Evolutionary conservation across 2,113 vertebrate species (phyloP), one percentile per base, ranked within the genome.

Genomic region (Girardinichthys multiradiatus): DNA sequence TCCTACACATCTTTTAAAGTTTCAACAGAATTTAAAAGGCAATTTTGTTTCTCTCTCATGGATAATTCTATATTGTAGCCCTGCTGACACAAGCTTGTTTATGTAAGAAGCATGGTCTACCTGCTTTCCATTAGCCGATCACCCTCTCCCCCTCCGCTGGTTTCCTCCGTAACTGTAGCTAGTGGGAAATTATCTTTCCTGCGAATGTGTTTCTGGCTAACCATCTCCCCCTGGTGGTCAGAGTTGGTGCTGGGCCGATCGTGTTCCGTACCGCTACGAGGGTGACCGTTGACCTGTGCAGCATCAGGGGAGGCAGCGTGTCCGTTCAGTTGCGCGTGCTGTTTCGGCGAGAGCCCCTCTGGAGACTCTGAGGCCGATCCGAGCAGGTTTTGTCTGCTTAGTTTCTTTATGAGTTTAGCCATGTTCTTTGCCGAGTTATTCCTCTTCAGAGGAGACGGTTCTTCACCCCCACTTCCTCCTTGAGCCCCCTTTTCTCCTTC

Each of bases 131-230:
- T 37, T 7, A 37, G 75, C 12, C n/a, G 74, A 28, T 77, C 78
- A 3, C 39, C 67, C 48, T 88, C 74, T 68, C 77, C 57, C 24
- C 82, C 66, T 7, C 86, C 80, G 10, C 39, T 82, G 72, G 72
- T 72, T 88, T 99, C 97, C 87, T 99, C 98, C 3, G 92, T 94
- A 42, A 99, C 97, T 0, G 96, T 95, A 14, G 95, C 94, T 86
- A 98, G 70, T 70, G 91, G 87, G 57, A 92, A 78, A 2, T 91
- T 93, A 45, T 97, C 96, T 78, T 96, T 97, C 91, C 94, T 97
- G 69, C 94, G 90, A 71, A 87, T 68, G 33, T 74, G 72, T 82
- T 97, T 98, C 69, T 86, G 92, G 58, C 93, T 95, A 27, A 33
- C 62, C 0, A 69, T 59, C 59, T 93, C 91, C 1, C 10, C 39